Evolutionary conservation across 2,888 invertebrate genomes (phyloP), one percentile per base, ranked within the genome.

Genomic region (Orthosia cruda): DNA sequence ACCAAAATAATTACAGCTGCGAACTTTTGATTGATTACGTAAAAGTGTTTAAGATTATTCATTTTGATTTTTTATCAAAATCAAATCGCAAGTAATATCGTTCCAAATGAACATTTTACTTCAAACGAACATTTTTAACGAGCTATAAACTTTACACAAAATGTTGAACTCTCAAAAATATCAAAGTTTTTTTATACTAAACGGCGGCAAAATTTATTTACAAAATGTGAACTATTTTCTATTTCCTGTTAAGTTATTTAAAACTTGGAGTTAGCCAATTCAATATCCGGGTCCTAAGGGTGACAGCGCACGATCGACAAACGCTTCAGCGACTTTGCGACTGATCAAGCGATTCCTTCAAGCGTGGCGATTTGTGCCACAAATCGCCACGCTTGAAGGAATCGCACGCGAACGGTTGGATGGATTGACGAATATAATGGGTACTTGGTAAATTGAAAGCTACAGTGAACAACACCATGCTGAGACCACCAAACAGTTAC

Each of bases 251-350:
- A 76, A 58, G 66, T 55, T 82, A 77, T 80, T 71, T 49, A 62
- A 81, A 80, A 76, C 54, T 76, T 15, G 15, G 40, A 62, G 61
- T 65, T 65, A 40, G 77, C 69, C 59, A 68, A 71, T 81, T 71
- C 65, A 73, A 84, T 84, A 76, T 81, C 72, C 70, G 54, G 12
- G 50, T 59, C 47, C 71, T 83, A 64, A 81, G 40, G 85, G 55
- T 23, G 26, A 32, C 45, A 64, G 63, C 74, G 74, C 63, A 67
- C 23, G 66, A 47, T 55, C 72, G 61, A 58, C n/a, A 15, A 63
- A 47, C 70, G 72, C 54, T 70, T 26, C 54, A 71, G 18, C 32
- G 40, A 52, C 23, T 64, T 20, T 50, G 45, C 23, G 61, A 61
- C 63, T 68, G 64, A 72, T 65, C 54, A 20, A 50, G 18, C 9